Conservation (phyloP, 2,797 vertebrate genomes). For the Etheostoma nigrum region DNA sequence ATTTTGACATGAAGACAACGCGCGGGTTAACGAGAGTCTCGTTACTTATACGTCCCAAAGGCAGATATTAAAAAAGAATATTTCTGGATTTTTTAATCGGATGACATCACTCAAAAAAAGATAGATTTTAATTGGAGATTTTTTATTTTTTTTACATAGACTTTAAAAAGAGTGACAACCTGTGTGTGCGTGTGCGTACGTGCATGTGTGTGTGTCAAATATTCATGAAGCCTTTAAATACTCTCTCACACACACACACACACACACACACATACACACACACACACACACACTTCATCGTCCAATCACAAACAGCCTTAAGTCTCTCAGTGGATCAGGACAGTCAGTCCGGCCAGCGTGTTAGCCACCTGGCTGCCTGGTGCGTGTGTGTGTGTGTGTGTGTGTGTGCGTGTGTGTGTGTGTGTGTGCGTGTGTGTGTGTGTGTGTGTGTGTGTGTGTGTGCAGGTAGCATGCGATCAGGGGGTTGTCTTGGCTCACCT, state of each 20-base stretch:
- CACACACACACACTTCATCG: not conserved
- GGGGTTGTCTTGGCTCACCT: conserved; percentile 25
- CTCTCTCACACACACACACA: not conserved
- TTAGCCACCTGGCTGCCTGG: conserved; percentile 39
- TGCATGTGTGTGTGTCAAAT: conserved; percentile 11
- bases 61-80: too few relatives aligned
- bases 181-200: not conserved
- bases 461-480: conserved; percentile 31
- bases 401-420: not conserved
- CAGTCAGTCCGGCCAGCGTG: conserved; percentile 12
- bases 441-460: conserved; percentile 15
- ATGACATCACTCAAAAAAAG: too few relatives aligned
- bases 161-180: not conserved
- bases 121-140: not conserved
- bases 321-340: conserved; percentile 16
- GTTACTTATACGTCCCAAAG: too few relatives aligned
- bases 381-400: not conserved
- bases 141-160: not conserved
- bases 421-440: conserved; percentile 20
- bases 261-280: conserved; percentile 9
- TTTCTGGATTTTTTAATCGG: too few relatives aligned
- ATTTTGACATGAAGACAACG: too few relatives aligned
- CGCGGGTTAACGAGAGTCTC: too few relatives aligned
- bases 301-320: conserved; percentile 10
- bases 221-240: conserved; percentile 16